Percentiles rank a stretch among this genome's conserved stretches.
Conservation (phyloP, 2,888 invertebrate genomes). For the Hypselothyrea guttata region DNA sequence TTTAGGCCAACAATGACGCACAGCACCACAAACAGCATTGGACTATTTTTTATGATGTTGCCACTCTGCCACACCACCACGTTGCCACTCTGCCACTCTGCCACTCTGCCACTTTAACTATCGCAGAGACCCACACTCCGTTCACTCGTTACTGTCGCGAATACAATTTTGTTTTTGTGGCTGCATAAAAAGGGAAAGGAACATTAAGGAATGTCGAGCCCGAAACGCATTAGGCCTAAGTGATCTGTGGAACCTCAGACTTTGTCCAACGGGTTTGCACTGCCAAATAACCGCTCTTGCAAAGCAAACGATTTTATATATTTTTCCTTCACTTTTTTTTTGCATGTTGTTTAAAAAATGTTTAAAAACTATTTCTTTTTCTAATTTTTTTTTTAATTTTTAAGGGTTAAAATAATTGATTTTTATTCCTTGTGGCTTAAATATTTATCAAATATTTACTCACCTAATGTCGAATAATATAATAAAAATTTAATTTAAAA, state of each 20-base stretch:
- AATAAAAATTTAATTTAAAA: no score
- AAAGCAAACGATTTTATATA: no score
- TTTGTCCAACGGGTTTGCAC: neutral
- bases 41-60: conserved; percentile 63
- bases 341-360: no score
- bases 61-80: conserved; percentile 14
- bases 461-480: no score
- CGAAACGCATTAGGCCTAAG: conserved; percentile 45
- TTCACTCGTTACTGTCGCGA: conserved; percentile 40
- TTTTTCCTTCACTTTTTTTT: no score
- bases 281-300: neutral
- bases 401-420: neutral
- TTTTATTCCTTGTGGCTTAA: neutral
- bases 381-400: no score
- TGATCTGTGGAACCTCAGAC: conserved; percentile 18
- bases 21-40: conserved; percentile 49
- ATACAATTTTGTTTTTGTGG: conserved; percentile 39
- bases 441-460: no score
- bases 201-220: conserved; percentile 17
- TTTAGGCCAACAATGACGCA: conserved; percentile 75
- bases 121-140: neutral
- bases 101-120: conserved; percentile 10
- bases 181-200: conserved; percentile 42
- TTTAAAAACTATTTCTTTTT: neutral
- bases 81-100: neutral